Conservation (phyloP, 2,888 invertebrate genomes). For the Antheraea assamensis region DNA sequence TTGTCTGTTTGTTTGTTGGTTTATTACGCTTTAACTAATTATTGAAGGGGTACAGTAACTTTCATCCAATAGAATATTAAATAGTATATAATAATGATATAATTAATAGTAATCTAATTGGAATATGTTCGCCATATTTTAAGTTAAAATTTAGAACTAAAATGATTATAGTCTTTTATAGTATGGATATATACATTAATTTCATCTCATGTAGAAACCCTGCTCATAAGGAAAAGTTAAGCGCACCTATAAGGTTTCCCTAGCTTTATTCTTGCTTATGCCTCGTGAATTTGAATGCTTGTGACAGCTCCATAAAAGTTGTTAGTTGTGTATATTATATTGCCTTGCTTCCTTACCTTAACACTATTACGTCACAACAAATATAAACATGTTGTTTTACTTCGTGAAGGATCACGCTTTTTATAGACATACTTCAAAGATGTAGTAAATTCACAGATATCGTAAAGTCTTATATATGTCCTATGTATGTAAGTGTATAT, state of each 20-base stretch:
- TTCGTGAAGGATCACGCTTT: neutral
- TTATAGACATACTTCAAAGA: neutral
- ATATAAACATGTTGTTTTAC: neutral
- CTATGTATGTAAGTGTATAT: no score
- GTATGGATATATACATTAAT: neutral
- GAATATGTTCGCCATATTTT: neutral
- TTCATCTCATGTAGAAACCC: neutral
- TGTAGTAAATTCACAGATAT: neutral
- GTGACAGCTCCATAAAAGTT: constrained; percentile 3
- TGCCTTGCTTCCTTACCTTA: neutral
- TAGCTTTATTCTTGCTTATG: neutral
- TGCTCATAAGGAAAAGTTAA: neutral
- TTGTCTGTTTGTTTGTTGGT: no score
- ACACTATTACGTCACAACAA: neutral
- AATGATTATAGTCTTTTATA: neutral
- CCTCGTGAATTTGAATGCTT: constrained; percentile 7
- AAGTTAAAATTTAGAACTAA: neutral
- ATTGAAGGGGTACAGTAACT: no score
- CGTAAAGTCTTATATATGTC: no score
- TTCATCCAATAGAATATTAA: no score
- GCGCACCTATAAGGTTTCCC: neutral
- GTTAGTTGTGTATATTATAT: neutral
- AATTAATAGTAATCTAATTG: no score
- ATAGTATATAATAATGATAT: no score
- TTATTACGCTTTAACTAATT: no score